Evolutionary conservation across 1,140 invertebrate genomes (phyloP), one percentile per base, ranked within the genome.

Genomic region (Hirudo medicinalis): DNA sequence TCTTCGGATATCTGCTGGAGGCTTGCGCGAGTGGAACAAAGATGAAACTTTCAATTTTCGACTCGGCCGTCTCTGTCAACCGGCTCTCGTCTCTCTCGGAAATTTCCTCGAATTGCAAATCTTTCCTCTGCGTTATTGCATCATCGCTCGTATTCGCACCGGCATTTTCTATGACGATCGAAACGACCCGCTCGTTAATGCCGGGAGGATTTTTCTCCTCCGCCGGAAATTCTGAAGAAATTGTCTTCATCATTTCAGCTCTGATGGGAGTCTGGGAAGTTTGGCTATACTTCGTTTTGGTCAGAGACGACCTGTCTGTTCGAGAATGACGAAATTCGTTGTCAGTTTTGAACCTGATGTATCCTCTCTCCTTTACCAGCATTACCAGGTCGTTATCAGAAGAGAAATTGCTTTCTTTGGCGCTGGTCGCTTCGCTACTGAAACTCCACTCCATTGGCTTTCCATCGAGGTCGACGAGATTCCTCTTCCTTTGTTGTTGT

Each of bases 301-400:
- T 49, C 43, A 49, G 43, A 15, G 43, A 49, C 43, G 15, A 49
- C 11, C 43, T 49, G 43, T 49, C 43, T 13, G 43, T 49, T 17
- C 43, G 43, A 17, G 43, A 49, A 49, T 11, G 15, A 17, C 43
- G 43, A 49, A 49, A 11, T n/a, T 63, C 57, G 19, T 63, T 63
- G 57, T 63, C 29, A 22, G 57, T 63, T 63, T 32, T 63, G 57
- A 63, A 63, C 11, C 57, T 22, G 57, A 63, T 63, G 57, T 63
- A 63, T 32, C 57, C 57, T 63, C 29, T 63, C 8, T 63, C 57
- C 8, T 63, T 63, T 11, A 63, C 29, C 57, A 63, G 57, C 57
- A 63, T 63, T 2, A 63, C 29, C 13, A 63, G 29, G 19, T 63
- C 57, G 20, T 22, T 63, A 63, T 63, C 57, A 22, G 29, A 22